phyloP scores from a whole-genome alignment of 2,113 vertebrate genomes.

The Platysteira castanea region DNA sequence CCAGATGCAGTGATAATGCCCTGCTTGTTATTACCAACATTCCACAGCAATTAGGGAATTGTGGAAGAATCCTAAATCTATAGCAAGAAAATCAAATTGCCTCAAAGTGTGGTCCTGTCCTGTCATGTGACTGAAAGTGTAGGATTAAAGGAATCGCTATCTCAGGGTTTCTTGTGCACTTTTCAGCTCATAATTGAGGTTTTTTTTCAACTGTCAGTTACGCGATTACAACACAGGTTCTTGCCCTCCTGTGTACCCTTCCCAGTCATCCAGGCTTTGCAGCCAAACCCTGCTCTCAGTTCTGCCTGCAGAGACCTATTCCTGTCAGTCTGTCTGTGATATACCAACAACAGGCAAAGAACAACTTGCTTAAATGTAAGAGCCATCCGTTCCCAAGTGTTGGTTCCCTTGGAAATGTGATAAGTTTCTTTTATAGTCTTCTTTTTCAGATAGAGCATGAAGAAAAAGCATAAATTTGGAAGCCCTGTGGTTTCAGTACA shows the following conservation, averaged over 20 bases:
- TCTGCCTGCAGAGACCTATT: conserved; percentile 39
- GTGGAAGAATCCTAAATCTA: conserved; percentile 10
- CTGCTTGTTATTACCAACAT: conserved; percentile 48
- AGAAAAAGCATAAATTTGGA: not conserved
- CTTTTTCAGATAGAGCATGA: not conserved
- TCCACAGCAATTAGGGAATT: conserved; percentile 49
- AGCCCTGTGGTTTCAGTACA: not conserved
- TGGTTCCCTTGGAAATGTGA: not conserved
- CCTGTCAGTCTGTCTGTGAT: not conserved
- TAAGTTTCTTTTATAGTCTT: not conserved
- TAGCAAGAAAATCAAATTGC: conserved; percentile 41
- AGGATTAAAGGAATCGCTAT: conserved; percentile 19
- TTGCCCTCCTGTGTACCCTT: not conserved
- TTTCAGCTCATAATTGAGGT: not conserved
- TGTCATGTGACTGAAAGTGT: conserved; percentile 4
- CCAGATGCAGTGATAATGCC: conserved; percentile 49
- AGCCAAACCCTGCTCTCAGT: not conserved
- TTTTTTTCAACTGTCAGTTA: not conserved
- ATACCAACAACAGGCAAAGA: not conserved
- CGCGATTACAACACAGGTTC: not conserved
- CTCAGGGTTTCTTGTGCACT: not conserved
- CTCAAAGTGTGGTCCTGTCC: conserved; percentile 28
- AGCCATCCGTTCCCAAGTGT: not conserved
- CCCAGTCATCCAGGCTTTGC: not conserved
- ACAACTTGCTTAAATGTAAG: not conserved